A percentile compares a stretch with the other conserved stretches of the same genome.
Conservation (phyloP, 2,113 vertebrate genomes). For the Alosa alosa region DNA sequence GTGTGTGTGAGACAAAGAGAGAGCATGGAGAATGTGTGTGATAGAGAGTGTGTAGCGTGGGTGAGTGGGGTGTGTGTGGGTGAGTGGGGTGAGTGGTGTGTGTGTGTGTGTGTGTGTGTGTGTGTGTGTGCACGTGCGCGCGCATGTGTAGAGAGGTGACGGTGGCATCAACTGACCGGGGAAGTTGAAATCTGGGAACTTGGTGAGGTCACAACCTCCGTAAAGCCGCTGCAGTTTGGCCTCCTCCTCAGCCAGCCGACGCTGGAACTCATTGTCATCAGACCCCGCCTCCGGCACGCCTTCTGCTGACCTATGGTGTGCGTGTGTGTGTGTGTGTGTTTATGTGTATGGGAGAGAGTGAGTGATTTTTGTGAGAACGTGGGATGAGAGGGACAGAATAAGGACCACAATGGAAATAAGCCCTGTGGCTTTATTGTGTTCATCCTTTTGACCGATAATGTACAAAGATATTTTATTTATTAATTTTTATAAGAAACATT, state of each 20-base stretch:
- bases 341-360: neutral
- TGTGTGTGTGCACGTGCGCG: neutral
- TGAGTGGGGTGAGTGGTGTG: too few relatives aligned
- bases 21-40: neutral
- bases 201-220: constrained; percentile 75
- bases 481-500: too few relatives aligned
- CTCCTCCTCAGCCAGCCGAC: constrained; percentile 70
- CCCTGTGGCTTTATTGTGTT: too few relatives aligned
- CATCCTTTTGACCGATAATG: too few relatives aligned
- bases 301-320: constrained; percentile 62
- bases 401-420: too few relatives aligned
- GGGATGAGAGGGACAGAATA: neutral
- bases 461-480: too few relatives aligned
- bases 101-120: too few relatives aligned
- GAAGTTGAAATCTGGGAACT: constrained; percentile 81
- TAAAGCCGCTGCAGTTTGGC: constrained; percentile 74
- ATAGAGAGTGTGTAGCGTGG: too few relatives aligned
- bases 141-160: neutral
- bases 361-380: too few relatives aligned
- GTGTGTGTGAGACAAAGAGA: neutral
- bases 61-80: too few relatives aligned
- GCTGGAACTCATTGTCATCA: constrained; percentile 77
- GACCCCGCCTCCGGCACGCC: constrained; percentile 75
- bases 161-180: constrained; percentile 63
- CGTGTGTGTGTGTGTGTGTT: constrained; percentile 3